phyloP scores from a whole-genome alignment of 2,797 vertebrate species.

The Vireo griseus region DNA sequence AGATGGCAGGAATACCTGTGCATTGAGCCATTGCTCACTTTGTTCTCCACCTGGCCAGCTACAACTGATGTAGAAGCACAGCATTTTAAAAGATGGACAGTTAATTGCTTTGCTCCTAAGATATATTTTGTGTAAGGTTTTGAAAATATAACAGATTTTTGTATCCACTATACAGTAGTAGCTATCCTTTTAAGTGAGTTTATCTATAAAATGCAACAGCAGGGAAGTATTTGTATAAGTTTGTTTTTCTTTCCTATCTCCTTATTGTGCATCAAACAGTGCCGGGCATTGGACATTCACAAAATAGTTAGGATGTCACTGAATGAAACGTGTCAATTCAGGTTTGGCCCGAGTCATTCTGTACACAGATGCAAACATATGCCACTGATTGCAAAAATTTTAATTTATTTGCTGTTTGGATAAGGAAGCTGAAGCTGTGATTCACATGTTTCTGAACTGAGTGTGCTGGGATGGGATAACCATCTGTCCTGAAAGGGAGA shows the following conservation, averaged over 20 bases:
- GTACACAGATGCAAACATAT: slow-evolving; percentile 67
- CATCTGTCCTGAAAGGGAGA: slow-evolving; percentile 62
- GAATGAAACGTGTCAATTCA: slow-evolving; percentile 34
- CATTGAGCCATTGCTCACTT: neutral
- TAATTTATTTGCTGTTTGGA: slow-evolving; percentile 65
- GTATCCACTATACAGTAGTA: neutral
- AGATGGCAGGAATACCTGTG: neutral
- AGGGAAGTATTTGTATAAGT: neutral
- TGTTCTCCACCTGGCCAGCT: neutral
- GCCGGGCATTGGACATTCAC: neutral
- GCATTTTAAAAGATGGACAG: neutral
- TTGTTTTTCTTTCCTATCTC: neutral
- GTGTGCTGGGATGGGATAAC: slow-evolving; percentile 35
- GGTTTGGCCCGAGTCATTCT: slow-evolving; percentile 47
- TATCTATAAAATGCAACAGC: neutral
- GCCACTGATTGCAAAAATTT: slow-evolving; percentile 51
- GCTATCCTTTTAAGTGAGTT: neutral
- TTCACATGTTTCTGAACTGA: slow-evolving; percentile 64
- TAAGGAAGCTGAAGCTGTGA: slow-evolving; percentile 26
- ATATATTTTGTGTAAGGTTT: neutral
- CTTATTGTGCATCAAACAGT: neutral
- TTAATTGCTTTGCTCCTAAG: neutral
- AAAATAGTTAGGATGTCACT: neutral
- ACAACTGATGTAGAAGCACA: neutral
- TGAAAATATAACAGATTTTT: neutral